These are phyloP conservation scores for Cepaea nemoralis DNA, from an alignment of 1,140 invertebrate genomes.

Conservation along the genomic window DNA sequence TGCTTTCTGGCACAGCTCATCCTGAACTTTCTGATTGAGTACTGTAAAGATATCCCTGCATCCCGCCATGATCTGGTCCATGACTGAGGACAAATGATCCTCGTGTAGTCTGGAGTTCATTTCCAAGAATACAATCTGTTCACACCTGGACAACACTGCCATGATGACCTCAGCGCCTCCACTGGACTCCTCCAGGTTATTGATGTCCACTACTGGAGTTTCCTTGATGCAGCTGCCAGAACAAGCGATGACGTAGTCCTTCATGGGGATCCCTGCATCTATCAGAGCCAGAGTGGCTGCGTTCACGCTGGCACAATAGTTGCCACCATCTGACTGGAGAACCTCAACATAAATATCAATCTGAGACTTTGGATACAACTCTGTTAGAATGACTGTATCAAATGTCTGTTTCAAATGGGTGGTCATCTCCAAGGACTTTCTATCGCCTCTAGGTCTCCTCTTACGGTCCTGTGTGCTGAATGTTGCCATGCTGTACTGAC, in stretches of 20 bases:
- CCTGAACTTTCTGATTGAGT: slow-evolving; percentile 77
- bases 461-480: slow-evolving; percentile 91
- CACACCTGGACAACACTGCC: slow-evolving; percentile 80
- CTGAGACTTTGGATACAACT: slow-evolving; percentile 92
- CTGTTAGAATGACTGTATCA: slow-evolving; percentile 88
- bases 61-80: slow-evolving; percentile 87
- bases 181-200: slow-evolving; percentile 70
- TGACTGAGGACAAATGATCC: slow-evolving; percentile 86
- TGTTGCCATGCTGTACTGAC: slow-evolving; percentile 94
- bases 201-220: slow-evolving; percentile 83
- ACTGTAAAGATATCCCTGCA: slow-evolving; percentile 88
- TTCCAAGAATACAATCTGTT: slow-evolving; percentile 85
- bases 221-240: slow-evolving; percentile 83
- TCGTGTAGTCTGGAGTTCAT: slow-evolving; percentile 90
- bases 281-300: slow-evolving; percentile 93
- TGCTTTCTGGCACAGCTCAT: too few species aligned
- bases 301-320: slow-evolving; percentile 90
- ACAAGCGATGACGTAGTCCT: slow-evolving; percentile 80
- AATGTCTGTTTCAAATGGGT: slow-evolving; percentile 89
- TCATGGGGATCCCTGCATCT: slow-evolving; percentile 96
- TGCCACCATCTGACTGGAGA: slow-evolving; percentile 89
- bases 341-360: slow-evolving; percentile 95
- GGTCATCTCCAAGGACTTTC: slow-evolving; percentile 92
- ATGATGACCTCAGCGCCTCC: slow-evolving; percentile 81
- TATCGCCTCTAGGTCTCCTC: slow-evolving; percentile 86